phyloP scores from a whole-genome alignment of 2,113 vertebrate species.

The Redunca redunca region DNA sequence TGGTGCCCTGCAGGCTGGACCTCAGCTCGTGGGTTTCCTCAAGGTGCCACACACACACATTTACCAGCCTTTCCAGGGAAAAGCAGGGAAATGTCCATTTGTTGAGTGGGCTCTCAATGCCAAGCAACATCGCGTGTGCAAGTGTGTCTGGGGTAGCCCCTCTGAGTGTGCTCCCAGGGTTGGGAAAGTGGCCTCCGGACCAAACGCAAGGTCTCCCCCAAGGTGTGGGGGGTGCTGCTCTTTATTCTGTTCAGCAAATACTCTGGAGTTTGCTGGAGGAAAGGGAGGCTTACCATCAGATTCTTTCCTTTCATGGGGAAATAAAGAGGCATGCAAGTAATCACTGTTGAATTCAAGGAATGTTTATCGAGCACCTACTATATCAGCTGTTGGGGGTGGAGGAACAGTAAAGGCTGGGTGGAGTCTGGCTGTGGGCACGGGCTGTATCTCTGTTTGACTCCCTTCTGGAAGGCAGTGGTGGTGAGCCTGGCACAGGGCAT shows the following conservation, averaged over 20 bases:
- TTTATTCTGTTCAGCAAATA: background rate
- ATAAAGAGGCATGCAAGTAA: background rate
- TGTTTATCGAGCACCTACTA: background rate
- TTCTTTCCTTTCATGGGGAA: background rate
- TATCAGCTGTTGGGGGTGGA: background rate
- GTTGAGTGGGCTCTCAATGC: background rate
- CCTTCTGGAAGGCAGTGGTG: background rate
- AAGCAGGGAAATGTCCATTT: background rate
- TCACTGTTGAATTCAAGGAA: background rate
- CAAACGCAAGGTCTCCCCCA: background rate
- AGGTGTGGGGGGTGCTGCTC: background rate
- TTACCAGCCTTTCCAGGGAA: background rate
- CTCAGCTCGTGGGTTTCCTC: background rate
- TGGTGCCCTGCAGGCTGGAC: background rate
- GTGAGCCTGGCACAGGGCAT: background rate
- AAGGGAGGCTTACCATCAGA: background rate
- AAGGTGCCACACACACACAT: background rate
- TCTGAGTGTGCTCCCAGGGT: background rate
- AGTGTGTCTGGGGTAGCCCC: background rate
- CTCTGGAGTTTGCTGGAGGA: background rate
- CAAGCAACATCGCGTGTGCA: accelerated
- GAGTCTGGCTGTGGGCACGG: background rate
- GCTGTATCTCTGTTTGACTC: background rate
- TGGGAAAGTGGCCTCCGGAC: background rate
- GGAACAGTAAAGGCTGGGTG: background rate